These are phyloP conservation scores for Chironomus tepperi DNA, from an alignment of 1,140 invertebrate species.

Conservation along the genomic window DNA sequence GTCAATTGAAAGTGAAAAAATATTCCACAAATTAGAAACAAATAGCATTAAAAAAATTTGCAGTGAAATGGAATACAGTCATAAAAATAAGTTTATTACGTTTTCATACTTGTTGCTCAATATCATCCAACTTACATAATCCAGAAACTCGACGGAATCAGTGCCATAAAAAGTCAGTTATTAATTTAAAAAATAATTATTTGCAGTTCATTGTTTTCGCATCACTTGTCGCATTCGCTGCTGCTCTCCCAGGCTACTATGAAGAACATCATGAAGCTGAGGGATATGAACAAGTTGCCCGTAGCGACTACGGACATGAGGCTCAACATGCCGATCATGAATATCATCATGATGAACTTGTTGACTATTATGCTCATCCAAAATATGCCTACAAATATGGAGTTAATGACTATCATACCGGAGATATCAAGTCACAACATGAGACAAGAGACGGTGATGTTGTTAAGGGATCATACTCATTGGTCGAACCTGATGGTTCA, in stretches of 20 bases:
- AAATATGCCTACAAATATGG: slow-evolving; percentile 47
- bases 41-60: not conserved
- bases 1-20: too few relatives aligned
- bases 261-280: not conserved
- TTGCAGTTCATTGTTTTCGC: slow-evolving; percentile 11
- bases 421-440: slow-evolving; percentile 46
- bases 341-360: slow-evolving; percentile 9
- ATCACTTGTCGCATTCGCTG: slow-evolving; percentile 1
- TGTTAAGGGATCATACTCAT: slow-evolving; percentile 42
- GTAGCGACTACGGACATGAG: not conserved
- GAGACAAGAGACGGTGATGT: slow-evolving; percentile 46
- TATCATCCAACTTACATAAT: too few relatives aligned
- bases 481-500: slow-evolving; percentile 48
- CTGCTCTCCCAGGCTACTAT: slow-evolving; percentile 7
- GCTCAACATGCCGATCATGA: not conserved
- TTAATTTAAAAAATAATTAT: not conserved
- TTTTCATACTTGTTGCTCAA: too few relatives aligned
- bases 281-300: not conserved
- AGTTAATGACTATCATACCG: slow-evolving; percentile 45
- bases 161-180: too few relatives aligned
- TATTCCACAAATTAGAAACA: not conserved
- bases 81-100: not conserved
- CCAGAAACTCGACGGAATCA: too few relatives aligned
- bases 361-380: slow-evolving; percentile 37
- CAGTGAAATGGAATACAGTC: not conserved